Evolutionary conservation across 2,888 invertebrate species (phyloP), one percentile per base, ranked within the genome.

Genomic region (Orchesellides sinensis): DNA sequence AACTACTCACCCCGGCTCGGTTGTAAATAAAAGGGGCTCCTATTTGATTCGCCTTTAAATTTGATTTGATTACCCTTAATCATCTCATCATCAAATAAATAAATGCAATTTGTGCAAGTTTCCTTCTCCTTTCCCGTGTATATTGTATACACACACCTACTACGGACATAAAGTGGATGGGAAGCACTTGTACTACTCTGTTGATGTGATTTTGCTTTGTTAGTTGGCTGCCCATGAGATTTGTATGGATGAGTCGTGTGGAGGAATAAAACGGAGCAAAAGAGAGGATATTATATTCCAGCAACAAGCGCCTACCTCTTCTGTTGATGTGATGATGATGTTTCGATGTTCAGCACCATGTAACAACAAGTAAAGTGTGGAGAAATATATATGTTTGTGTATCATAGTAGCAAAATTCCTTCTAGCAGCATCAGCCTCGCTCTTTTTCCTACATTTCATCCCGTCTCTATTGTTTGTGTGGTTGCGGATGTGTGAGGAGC

Each of bases 51-150:
- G 63, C 74, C 69, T 75, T 82, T 75, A 82, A 74, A 82, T 82
- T 82, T 82, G 81, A 82, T 82, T 82, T 82, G 69, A 82, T 82
- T 82, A 82, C 63, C 74, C 74, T 74, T 82, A 74, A 82, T 82
- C 81, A 82, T 82, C 74, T 82, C 81, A 82, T 82, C 81, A 82
- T 82, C 81, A 68, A 63, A 21, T 75, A 82, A 82, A 82, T 82
- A 82, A 82, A 82, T 82, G 81, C 69, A 82, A 82, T 82, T 82
- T 82, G 81, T 69, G 74, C 74, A 74, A 82, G 81, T 82, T 75
- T 82, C 81, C 81, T 79, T 40, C 74, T 77, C 73, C 47, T 63
- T 59, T 49, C 63, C n/a, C 79, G 59, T 6, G 59, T 17, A 12
- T 12, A 27, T n/a, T 6, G 17, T 19, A 5, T 29, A 17, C 27